Base-by-base conservation (phyloP, 2,888 invertebrate species). In the Drosophila paranaensis region DNA sequence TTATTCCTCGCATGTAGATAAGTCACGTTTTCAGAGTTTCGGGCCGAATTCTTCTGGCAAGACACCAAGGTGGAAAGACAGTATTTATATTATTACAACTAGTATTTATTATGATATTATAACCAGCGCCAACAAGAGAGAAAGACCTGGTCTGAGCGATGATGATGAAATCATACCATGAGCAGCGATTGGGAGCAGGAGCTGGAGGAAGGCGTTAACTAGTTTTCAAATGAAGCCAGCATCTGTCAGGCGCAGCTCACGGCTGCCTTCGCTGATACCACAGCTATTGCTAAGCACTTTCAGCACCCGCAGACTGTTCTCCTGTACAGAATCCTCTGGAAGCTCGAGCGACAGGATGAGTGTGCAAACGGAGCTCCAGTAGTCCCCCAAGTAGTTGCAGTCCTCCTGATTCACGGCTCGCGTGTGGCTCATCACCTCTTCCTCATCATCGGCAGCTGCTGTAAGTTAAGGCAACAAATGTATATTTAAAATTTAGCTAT, bases 141-240 rank as follows among this genome's bases (percentile, higher is more conserved):
- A 96, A 88, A 93, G 97, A 60, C 96, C 97, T 50, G 98, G 98
- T 0, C 93, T 98, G 16, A 94, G 95, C 42, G 95, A 97, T 90
- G 94, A n/a, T n/a, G n/a, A n/a, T 97, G 93, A 96, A 96, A 93
- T 68, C 87, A 20, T 91, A 95, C 95, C 93, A 96, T 95, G 91
- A 95, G 95, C 84, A 96, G 95, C 91, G 95, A 95, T 74, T 94
- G 16, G 57, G 51, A 27, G n/a, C 51, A 10, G 62, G 54, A 94
- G 20, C 1, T 20, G 20, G 20, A 20, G 2, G 20, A 20, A 90
- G 74, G 14, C 60, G 57, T 13, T 1, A 42, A 60, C 43, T 43
- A 53, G 42, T 16, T 20, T 54, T 80, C 35, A 90, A 74, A 82
- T 66, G 30, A 90, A 53, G 58, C 89, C 89, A 14, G 68, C 80